A percentile compares a stretch with the other conserved stretches of the same genome.
Evolutionary conservation across 2,797 vertebrate genomes (phyloP).

Genomic region (Eulemur albifrons): DNA sequence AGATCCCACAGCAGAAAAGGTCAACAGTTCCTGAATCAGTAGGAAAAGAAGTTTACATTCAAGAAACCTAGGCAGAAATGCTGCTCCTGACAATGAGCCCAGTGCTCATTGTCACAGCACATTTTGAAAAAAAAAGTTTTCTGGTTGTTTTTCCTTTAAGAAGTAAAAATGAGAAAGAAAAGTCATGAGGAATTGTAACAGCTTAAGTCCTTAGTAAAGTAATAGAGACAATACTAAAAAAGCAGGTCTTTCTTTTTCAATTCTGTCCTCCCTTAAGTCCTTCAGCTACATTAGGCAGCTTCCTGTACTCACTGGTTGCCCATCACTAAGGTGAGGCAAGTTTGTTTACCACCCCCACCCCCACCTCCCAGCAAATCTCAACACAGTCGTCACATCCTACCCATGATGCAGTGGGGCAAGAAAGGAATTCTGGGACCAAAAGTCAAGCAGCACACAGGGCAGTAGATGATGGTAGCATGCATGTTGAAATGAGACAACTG

Average conservation of each 20-base stretch:
- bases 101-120: neutral
- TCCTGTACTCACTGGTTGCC: neutral
- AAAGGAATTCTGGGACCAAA: constrained; percentile 20
- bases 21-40: neutral
- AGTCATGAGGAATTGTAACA: neutral
- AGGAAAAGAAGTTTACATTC: constrained; percentile 1
- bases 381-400: neutral
- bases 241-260: constrained; percentile 14
- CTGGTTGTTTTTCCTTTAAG: neutral
- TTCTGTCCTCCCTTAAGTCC: neutral
- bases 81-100: neutral
- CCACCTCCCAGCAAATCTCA: constrained; percentile 39
- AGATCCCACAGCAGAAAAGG: neutral
- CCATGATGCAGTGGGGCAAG: constrained; percentile 19
- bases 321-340: neutral
- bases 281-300: neutral
- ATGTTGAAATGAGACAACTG: constrained; percentile 44
- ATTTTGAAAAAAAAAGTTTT: neutral
- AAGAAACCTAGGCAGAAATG: constrained; percentile 1
- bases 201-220: neutral
- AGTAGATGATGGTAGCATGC: neutral
- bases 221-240: neutral
- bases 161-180: neutral
- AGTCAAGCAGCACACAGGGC: constrained; percentile 31
- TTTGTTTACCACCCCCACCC: constrained; percentile 14